Base-by-base conservation (phyloP, 35 echinoderm and acorn worm genomes). In the Stichopus chloronotus region DNA sequence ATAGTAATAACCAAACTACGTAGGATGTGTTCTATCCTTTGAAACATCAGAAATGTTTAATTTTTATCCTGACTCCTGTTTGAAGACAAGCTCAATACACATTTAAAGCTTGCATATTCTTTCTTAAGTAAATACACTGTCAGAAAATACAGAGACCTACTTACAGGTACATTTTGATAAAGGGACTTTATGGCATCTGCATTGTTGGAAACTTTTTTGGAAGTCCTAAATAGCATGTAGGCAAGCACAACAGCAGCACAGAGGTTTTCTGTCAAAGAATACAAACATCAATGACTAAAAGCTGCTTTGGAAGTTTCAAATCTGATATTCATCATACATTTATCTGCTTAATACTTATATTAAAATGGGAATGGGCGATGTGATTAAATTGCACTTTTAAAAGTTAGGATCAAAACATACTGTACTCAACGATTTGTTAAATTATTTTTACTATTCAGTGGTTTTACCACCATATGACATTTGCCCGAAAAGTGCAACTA, bases 371-470 rank as follows among this genome's bases (percentile, higher is more conserved):
- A 22, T 22, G 21, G n/a, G 76, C 1, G 76, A 78, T 78, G 76
- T 78, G 76, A 78, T 78, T 5, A 78, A 78, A 78, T 78, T 78
- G n/a, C 76, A 78, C 76, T 78, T 78, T 78, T 22, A 24, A 78
- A 21, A 78, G 74, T 8, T 78, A 24, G 74, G 74, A 22, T 78
- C 74, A 78, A 78, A 78, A 14, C 7, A 78, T 78, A 78, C 74
- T 30, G n/a, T 78, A 78, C 74, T 78, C 74, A 78, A 78, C 74
- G 21, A 22, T 8, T 78, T 78, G 74, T 78, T 22, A 78, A 78
- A 78, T 78, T 76, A 78, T 25, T 24, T 78, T 78, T 78, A 25
- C 16, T 78, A 6, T 78, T 78, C 76, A 78, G 76, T 78, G 76
- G 76, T 24, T 78, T 23, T 78, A 78, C 76, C 19, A 78, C 76